phyloP scores from a whole-genome alignment of 2,888 invertebrate genomes.

The Tinea semifulvella region DNA sequence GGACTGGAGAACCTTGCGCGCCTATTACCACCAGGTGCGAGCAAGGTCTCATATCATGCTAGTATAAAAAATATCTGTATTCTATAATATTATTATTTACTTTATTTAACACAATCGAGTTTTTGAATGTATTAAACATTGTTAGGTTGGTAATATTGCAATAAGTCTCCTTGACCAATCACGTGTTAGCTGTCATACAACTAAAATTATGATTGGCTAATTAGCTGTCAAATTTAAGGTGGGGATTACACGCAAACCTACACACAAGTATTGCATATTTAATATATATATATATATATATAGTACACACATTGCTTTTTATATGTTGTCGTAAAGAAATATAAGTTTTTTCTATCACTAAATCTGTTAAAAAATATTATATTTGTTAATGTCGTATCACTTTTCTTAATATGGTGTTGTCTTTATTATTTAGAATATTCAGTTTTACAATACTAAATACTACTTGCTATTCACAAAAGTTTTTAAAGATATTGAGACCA shows the following conservation, averaged over 20 bases:
- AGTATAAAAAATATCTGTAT: no score
- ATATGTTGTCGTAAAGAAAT: conserved; percentile 4
- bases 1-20: no score
- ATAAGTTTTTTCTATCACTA: conserved; percentile 5
- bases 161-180: neutral
- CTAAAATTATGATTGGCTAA: neutral
- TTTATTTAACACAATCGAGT: no score
- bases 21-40: no score
- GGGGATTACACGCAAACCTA: conserved; percentile 1
- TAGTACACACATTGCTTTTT: no score
- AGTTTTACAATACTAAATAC: conserved; percentile 50
- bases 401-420: conserved; percentile 10
- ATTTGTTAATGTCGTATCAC: conserved; percentile 5
- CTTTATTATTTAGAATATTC: conserved; percentile 58
- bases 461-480: conserved; percentile 55
- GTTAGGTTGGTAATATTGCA: no score
- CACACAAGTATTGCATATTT: conserved; percentile 1
- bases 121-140: no score
- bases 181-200: conserved; percentile 1
- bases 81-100: no score
- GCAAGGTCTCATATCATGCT: no score
- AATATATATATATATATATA: conserved; percentile 7
- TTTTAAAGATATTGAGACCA: conserved; percentile 33
- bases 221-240: neutral
- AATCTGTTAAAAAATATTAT: conserved; percentile 9